Conservation (phyloP, 1,140 invertebrate genomes). For the Agraylea sexmaculata region DNA sequence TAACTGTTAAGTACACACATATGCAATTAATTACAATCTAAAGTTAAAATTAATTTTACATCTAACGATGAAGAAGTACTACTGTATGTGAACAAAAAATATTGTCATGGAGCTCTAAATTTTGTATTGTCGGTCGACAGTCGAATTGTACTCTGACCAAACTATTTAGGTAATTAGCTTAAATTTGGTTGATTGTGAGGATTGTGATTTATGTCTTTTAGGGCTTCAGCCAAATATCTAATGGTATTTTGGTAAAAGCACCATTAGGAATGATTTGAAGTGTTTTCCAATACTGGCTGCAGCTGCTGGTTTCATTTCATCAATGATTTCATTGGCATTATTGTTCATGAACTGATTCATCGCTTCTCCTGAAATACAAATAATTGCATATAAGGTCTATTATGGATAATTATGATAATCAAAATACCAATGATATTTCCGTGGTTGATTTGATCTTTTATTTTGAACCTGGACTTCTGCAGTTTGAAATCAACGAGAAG, state of each 20-base stretch:
- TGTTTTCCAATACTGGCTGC: slow-evolving; percentile 61
- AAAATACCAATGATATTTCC: slow-evolving; percentile 56
- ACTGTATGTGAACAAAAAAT: too few relatives aligned
- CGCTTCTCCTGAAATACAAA: slow-evolving; percentile 54
- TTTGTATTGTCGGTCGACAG: too few relatives aligned
- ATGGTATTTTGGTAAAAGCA: slow-evolving; percentile 62
- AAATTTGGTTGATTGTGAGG: too few relatives aligned
- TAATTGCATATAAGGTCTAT: slow-evolving; percentile 5
- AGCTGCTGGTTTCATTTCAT: slow-evolving; percentile 70
- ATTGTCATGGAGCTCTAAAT: too few relatives aligned
- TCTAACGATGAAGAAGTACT: too few relatives aligned
- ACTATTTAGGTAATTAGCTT: too few relatives aligned
- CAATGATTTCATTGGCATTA: slow-evolving; percentile 71
- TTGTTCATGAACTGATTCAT: slow-evolving; percentile 79
- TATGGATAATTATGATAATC: neutral
- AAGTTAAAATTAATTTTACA: too few relatives aligned
- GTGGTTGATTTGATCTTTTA: slow-evolving; percentile 56
- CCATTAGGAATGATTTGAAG: slow-evolving; percentile 65
- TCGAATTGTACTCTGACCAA: too few relatives aligned
- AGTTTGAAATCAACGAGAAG: slow-evolving; percentile 59
- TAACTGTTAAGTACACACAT: too few relatives aligned
- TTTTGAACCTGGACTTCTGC: slow-evolving; percentile 53
- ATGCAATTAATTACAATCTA: too few relatives aligned
- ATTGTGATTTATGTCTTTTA: slow-evolving; percentile 21
- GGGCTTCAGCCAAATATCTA: slow-evolving; percentile 61